Conservation (phyloP, 2,888 invertebrate genomes). For the Phyto melanocephala region DNA sequence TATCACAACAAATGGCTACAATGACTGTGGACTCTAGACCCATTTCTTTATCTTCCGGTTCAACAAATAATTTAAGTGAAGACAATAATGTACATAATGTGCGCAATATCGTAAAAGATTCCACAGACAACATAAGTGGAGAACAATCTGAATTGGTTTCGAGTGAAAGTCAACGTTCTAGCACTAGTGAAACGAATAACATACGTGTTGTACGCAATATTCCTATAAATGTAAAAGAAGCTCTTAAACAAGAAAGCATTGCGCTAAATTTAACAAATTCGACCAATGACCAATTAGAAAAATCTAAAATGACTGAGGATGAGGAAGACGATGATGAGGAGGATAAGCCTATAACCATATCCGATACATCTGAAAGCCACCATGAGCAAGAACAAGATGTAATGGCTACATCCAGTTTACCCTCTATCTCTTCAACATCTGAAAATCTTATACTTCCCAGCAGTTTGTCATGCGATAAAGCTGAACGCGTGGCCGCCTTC, state of each 20-base stretch:
- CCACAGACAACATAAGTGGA: constrained; percentile 26
- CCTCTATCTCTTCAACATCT: constrained; percentile 50
- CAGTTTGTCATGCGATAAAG: constrained; percentile 65
- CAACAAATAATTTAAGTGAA: constrained; percentile 32
- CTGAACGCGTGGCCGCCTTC: constrained; percentile 73
- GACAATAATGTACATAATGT: too few species aligned
- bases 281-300: not conserved
- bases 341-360: constrained; percentile 64
- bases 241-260: not conserved
- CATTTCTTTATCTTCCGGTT: constrained; percentile 28
- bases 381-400: constrained; percentile 33
- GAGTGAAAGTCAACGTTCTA: constrained; percentile 63
- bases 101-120: too few species aligned
- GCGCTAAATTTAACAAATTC: constrained; percentile 5
- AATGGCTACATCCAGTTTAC: constrained; percentile 62
- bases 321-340: constrained; percentile 21
- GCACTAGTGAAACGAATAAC: constrained; percentile 63
- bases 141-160: constrained; percentile 60
- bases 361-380: constrained; percentile 62
- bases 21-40: constrained; percentile 63
- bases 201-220: constrained; percentile 65
- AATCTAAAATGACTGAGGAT: constrained; percentile 67
- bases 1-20: constrained; percentile 69
- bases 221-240: constrained; percentile 24
- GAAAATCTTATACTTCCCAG: constrained; percentile 23